phyloP scores from a whole-genome alignment of 2,888 invertebrate genomes.

The Agrypnus murinus region DNA sequence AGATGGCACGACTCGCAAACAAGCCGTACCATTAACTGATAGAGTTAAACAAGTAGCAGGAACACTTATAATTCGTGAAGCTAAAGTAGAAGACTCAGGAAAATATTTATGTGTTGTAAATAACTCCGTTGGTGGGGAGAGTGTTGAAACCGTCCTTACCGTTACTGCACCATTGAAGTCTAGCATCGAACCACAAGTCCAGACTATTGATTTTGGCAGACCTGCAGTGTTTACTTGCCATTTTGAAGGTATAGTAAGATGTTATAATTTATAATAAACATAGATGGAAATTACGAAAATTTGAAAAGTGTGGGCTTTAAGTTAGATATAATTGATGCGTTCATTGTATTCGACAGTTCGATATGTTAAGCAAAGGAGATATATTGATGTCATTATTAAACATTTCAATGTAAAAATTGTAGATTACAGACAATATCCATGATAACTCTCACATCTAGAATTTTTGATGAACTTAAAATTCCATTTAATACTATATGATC shows the following conservation, averaged over 20 bases:
- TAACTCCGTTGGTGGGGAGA: constrained; percentile 95
- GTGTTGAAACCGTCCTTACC: constrained; percentile 92
- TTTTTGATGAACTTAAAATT: too few species aligned
- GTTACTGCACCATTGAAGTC: constrained; percentile 94
- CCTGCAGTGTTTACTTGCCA: constrained; percentile 94
- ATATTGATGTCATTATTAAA: too few species aligned
- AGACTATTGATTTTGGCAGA: constrained; percentile 95
- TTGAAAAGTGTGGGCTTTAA: too few species aligned
- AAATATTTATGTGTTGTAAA: constrained; percentile 96
- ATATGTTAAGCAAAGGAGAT: too few species aligned
- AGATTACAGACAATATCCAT: too few species aligned
- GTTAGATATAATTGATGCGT: too few species aligned
- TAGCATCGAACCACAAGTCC: constrained; percentile 88
- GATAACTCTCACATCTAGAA: too few species aligned
- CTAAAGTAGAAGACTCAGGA: constrained; percentile 93
- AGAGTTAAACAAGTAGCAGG: constrained; percentile 95
- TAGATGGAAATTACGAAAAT: too few species aligned
- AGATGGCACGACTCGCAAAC: constrained; percentile 89
- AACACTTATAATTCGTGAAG: constrained; percentile 93
- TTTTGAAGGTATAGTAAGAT: constrained; percentile 79
- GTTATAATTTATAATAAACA: too few species aligned
- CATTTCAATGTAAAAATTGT: too few species aligned
- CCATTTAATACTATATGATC: too few species aligned
- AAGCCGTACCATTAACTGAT: constrained; percentile 92
- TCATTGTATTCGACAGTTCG: too few species aligned